Evolutionary conservation across 2,888 invertebrate genomes (phyloP).

Genomic region (Nomada flava): DNA sequence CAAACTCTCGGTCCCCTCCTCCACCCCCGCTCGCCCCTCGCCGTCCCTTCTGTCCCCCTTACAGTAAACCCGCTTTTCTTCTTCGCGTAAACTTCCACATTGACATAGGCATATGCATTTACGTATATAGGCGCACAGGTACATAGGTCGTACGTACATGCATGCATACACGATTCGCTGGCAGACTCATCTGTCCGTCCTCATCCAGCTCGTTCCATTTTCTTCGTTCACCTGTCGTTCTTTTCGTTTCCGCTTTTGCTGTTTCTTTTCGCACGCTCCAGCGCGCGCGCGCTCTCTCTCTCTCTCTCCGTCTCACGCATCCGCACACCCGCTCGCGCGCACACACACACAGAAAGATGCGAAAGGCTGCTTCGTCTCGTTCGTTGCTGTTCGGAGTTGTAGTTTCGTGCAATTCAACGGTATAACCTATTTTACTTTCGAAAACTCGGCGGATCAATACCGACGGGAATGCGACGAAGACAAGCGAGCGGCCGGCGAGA

Average conservation of each 20-base stretch:
- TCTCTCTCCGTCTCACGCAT: too few species aligned
- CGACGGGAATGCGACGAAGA: slow-evolving; percentile 54
- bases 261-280: slow-evolving; percentile 37
- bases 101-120: neutral
- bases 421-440: slow-evolving; percentile 66
- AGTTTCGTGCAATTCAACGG: slow-evolving; percentile 46
- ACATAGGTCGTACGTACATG: neutral
- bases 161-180: neutral
- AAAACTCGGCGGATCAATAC: slow-evolving; percentile 68
- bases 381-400: slow-evolving; percentile 33
- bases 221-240: slow-evolving; percentile 11
- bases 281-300: too few species aligned
- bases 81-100: slow-evolving; percentile 37
- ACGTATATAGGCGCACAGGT: neutral
- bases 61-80: slow-evolving; percentile 53
- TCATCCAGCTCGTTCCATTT: neutral
- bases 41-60: neutral
- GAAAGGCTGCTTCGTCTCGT: slow-evolving; percentile 13
- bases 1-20: slow-evolving; percentile 70
- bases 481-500: slow-evolving; percentile 38
- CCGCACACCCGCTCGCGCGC: too few species aligned
- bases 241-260: slow-evolving; percentile 51
- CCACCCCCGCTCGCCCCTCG: slow-evolving; percentile 25
- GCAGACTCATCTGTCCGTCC: neutral
- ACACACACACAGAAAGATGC: too few species aligned